Evolutionary conservation across 1,140 invertebrate genomes (phyloP), one percentile per base, ranked within the genome.

Genomic region (Hyles vespertilio): DNA sequence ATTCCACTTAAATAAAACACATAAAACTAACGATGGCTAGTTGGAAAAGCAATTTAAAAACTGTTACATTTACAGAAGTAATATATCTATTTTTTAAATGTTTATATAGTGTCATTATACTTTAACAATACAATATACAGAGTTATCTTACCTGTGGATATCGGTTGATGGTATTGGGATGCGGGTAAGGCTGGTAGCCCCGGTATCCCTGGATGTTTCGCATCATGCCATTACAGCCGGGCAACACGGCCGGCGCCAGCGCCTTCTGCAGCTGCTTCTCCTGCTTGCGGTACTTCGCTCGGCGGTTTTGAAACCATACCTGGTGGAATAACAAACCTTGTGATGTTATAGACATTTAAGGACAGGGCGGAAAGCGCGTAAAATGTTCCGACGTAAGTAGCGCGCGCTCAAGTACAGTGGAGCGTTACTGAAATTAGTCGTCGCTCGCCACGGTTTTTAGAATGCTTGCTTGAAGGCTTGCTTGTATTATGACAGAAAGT

Each of bases 231-330:
- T 98, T 98, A 89, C 98, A 99, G 62, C 95, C 94, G 5, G 95
- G 95, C 69, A 98, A 94, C 64, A 98, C 94, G 54, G 96, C 95
- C 45, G 96, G 96, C 51, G 95, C 96, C 56, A 97, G 85, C 43
- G 96, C 96, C 89, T 99, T 99, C 88, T 99, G 98, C 65, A 99
- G 91, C 86, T 99, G 98, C 83, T 98, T 99, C 88, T 99, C 98
- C 81, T 99, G 98, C 89, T 99, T 99, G 65, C 98, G 92, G 85
- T 98, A 99, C 90, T 99, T 99, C 69, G 98, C 98, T 81, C 98
- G 93, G 71, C 98, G 93, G 88, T 99, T 99, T 92, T 99, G 98
- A 92, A 99, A 99, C 98, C 97, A 98, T 3, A 97, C 96, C 96
- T 97, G 22, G 22, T 22, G 22, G 22, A 84, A 34, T 5, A 32